Conservation (phyloP, 2,113 vertebrate genomes). For the Pollimyrus isidori region DNA sequence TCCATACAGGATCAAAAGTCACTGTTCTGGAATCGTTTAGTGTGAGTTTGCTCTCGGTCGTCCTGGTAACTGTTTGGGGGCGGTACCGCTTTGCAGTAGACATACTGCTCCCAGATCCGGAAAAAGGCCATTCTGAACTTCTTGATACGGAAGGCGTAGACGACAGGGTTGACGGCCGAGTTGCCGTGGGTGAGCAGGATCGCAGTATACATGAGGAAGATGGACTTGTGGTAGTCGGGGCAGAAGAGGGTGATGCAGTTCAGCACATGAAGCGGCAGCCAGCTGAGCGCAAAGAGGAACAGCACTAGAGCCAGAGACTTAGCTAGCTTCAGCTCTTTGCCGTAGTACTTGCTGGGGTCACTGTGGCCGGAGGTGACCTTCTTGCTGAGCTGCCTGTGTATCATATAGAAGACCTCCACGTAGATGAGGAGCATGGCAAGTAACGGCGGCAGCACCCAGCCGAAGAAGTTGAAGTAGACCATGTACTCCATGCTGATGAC, state of each 20-base stretch:
- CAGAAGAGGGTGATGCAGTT: constrained; percentile 94
- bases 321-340: constrained; percentile 91
- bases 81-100: constrained; percentile 70
- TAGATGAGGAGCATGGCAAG: constrained; percentile 90
- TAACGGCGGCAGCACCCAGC: constrained; percentile 90
- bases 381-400: constrained; percentile 89
- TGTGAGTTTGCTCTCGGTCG: constrained; percentile 51
- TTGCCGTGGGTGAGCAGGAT: constrained; percentile 93
- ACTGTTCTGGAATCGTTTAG: constrained; percentile 31
- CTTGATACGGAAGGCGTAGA: constrained; percentile 92
- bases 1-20: background rate
- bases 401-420: constrained; percentile 92
- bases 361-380: constrained; percentile 71
- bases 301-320: constrained; percentile 90
- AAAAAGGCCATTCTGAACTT: constrained; percentile 87
- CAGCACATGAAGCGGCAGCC: constrained; percentile 88
- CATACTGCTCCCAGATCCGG: constrained; percentile 87
- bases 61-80: constrained; percentile 51
- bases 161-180: constrained; percentile 92
- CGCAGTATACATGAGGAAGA: constrained; percentile 72
- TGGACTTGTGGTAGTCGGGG: constrained; percentile 65
- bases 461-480: constrained; percentile 98
- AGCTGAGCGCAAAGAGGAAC: constrained; percentile 84
- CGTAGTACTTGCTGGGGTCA: constrained; percentile 87
- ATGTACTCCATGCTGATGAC: constrained; percentile 99